Conservation (phyloP, 2,113 vertebrate species). For the Oceanodroma tethys region DNA sequence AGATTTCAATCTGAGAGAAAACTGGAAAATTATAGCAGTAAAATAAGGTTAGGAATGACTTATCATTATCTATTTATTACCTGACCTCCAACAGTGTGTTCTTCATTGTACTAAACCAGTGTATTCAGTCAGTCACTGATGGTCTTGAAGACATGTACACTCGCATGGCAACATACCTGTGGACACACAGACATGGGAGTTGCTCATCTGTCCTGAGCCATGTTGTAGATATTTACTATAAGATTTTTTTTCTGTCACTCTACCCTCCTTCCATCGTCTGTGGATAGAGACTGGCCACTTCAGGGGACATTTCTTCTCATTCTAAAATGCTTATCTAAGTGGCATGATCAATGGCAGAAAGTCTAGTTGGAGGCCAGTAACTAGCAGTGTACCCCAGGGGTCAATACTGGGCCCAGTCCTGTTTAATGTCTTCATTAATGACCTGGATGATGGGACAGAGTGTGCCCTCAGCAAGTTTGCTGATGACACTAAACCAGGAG, state of each 20-base stretch:
- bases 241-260: neutral
- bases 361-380: neutral
- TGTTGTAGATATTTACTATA: neutral
- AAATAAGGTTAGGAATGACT: neutral
- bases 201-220: neutral
- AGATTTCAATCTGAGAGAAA: neutral
- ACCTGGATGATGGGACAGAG: neutral
- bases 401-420: accelerated
- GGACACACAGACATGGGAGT: neutral
- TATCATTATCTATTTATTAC: neutral
- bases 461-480: neutral
- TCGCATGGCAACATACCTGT: neutral
- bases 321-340: neutral
- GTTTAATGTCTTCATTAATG: neutral
- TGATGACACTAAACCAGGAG: neutral
- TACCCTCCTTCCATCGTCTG: neutral
- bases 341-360: neutral
- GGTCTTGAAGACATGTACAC: neutral
- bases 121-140: neutral
- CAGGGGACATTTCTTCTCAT: neutral
- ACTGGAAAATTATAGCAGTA: neutral
- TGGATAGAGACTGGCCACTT: neutral
- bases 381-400: neutral
- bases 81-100: neutral
- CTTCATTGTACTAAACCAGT: neutral